Evolutionary conservation across 2,113 vertebrate species (phyloP).

Genomic region (Semnornis frantzii): DNA sequence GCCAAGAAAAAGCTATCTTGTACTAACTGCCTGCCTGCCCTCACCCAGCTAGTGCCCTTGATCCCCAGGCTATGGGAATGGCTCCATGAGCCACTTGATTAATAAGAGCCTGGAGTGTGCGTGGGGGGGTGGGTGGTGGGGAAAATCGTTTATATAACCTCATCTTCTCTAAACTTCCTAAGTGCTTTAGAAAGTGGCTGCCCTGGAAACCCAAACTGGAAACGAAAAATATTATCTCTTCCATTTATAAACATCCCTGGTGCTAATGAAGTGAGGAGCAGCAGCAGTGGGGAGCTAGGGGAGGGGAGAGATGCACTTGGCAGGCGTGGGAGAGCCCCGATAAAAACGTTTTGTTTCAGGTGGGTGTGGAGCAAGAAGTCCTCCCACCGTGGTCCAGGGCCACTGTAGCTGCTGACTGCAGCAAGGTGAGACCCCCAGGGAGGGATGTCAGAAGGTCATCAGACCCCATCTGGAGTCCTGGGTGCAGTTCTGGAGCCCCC

Average conservation of each 20-base stretch:
- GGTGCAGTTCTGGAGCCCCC: too few relatives aligned
- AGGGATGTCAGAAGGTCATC: background rate
- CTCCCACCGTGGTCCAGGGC: background rate
- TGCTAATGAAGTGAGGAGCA: constrained; percentile 77
- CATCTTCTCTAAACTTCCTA: constrained; percentile 81
- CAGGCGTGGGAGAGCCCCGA: constrained; percentile 21
- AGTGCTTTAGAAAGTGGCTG: constrained; percentile 79
- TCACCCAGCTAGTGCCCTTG: constrained; percentile 27
- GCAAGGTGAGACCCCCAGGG: accelerated
- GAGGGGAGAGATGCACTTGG: constrained; percentile 23
- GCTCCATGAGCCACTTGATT: constrained; percentile 57
- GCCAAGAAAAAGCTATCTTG: background rate
- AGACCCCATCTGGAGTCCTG: too few relatives aligned
- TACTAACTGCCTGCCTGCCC: background rate
- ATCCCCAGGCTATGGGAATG: constrained; percentile 50
- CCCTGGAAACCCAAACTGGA: constrained; percentile 79
- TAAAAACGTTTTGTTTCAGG: background rate
- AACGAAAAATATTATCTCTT: constrained; percentile 83
- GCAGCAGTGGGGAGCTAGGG: background rate
- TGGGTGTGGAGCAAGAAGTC: background rate
- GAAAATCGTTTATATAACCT: constrained; percentile 76
- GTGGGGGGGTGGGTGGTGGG: background rate
- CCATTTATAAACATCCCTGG: constrained; percentile 79
- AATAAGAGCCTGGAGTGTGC: constrained; percentile 41
- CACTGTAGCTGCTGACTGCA: background rate